Conservation (phyloP, 2,888 invertebrate species). For the Drosophila koepferae region DNA sequence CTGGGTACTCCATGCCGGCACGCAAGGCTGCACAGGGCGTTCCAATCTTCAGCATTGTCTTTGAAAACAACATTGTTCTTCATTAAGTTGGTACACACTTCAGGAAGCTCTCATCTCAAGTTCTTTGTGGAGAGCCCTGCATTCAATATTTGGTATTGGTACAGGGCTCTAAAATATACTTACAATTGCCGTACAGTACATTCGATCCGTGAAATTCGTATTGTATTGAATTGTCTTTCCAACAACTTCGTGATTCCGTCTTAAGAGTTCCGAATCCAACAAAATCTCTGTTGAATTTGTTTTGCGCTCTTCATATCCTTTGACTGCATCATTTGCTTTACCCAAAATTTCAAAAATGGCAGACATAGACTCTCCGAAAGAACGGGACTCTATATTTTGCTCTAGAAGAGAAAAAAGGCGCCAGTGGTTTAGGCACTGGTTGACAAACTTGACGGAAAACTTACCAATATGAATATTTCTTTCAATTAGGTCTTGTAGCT, state of each 20-base stretch:
- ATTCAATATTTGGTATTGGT: background rate
- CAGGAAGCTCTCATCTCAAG: background rate
- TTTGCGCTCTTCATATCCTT: conserved; percentile 71
- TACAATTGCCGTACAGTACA: conserved; percentile 80
- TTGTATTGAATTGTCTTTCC: conserved; percentile 78
- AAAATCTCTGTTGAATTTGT: conserved; percentile 84
- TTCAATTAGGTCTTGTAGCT: conserved; percentile 46
- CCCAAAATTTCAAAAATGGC: conserved; percentile 74
- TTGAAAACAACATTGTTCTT: conserved; percentile 43
- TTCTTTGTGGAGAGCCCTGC: conserved; percentile 14
- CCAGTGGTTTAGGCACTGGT: background rate
- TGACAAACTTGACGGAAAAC: background rate
- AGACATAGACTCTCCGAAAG: conserved; percentile 50
- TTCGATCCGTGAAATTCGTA: conserved; percentile 79
- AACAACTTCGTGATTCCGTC: conserved; percentile 82
- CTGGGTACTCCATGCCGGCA: conserved; percentile 51
- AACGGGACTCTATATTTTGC: conserved; percentile 49
- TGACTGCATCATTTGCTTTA: conserved; percentile 73
- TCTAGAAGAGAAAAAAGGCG: conserved; percentile 33
- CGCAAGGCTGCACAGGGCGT: conserved; percentile 61
- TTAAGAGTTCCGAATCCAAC: conserved; percentile 84
- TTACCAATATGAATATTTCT: conserved; percentile 48
- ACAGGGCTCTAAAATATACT: conserved; percentile 37
- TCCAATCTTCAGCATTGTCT: conserved; percentile 74
- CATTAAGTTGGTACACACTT: background rate